Base-by-base conservation (phyloP, 2,797 vertebrate species). In the Carduelis carduelis region DNA sequence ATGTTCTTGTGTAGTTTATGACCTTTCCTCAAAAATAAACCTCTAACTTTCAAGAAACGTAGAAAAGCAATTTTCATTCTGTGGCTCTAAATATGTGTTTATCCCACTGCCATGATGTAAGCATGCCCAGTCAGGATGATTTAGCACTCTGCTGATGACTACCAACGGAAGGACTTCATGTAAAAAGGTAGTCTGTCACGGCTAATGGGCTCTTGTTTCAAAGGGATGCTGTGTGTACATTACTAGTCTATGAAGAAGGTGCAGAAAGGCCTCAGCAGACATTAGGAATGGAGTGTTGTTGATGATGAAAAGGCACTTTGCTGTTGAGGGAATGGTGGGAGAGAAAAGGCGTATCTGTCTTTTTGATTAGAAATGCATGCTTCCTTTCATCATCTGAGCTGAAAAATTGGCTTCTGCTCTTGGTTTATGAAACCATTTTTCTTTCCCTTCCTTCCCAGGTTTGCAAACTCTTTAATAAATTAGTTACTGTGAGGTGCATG, bases 361-460 rank as follows among this genome's bases (percentile, higher is more conserved):
- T 98, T 98, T 98, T 98, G 98, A 98, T 98, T 98, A 98, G 98
- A 98, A 98, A 98, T 98, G 98, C 97, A 98, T 98, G 98, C 98
- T 98, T 98, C 97, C 98, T 98, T 98, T 98, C 98, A 98, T 98
- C 98, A 97, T 98, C 97, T 97, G 96, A 97, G 97, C 98, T 98
- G 98, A 98, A 98, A 98, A 98, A 98, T 98, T 98, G 98, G 97
- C 98, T 97, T 97, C 98, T 97, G 97, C 97, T 98, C 98, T 98
- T 98, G 97, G 98, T 98, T 98, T 98, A 98, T 98, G 98, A 98
- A 98, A 98, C 97, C 98, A 98, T 98, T 98, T 98, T 98, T 98
- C 98, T 98, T 98, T 97, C 83, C 97, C 90, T 98, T 97, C 98
- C 97, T 98, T 98, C 96, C 94, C 97, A 98, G 97, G 98, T 98